Evolutionary conservation across 2,113 vertebrate genomes (phyloP), one percentile per base, ranked within the genome.

Genomic region (Puma concolor): DNA sequence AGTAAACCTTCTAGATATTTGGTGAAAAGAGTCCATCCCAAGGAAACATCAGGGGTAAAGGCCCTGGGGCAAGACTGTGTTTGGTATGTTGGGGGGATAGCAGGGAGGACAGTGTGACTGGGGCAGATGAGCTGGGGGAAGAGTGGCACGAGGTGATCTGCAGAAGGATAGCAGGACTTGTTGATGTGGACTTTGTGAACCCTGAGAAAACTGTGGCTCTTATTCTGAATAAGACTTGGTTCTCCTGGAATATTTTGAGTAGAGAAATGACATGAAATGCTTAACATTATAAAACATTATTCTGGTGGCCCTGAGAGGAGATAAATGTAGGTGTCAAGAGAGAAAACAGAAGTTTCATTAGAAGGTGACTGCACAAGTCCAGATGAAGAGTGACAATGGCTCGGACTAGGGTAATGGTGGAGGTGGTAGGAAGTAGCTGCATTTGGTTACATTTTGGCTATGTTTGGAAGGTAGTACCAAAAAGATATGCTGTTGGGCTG

Each of bases 171-270:
- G n/a, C n/a, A n/a, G 64, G 4, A 60, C 4, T 14, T 33, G 38
- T 19, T 63, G 10, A 13, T 14, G 19, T 31, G 57, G 36, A 8
- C 17, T 29, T n/a, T 25, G 41, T 69, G 57, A 48, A 6, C 48
- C n/a, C 63, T 83, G 36, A 76, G 14, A 69, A 74, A 48, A 14
- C 2, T 54, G 54, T 41, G 36, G 31, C 29, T 96, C 93, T 95
- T 67, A 38, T 87, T 96, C 9, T 44, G 7, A 38, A 88, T 50
- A 57, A 74, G n/a, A 27, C 52, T 38, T 44, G 21, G 4, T 57
- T 92, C 23, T 96, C 27, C 71, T 72, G 48, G 33, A 86, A 60
- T 86, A 89, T 72, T 74, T 81, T 96, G 71, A 81, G 44, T 86
- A 67, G 38, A 69, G 23, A 96, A 95, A 63, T 82, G 54, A 54